Conservation (phyloP, 2,888 invertebrate species). For the Synergus umbraculus region DNA sequence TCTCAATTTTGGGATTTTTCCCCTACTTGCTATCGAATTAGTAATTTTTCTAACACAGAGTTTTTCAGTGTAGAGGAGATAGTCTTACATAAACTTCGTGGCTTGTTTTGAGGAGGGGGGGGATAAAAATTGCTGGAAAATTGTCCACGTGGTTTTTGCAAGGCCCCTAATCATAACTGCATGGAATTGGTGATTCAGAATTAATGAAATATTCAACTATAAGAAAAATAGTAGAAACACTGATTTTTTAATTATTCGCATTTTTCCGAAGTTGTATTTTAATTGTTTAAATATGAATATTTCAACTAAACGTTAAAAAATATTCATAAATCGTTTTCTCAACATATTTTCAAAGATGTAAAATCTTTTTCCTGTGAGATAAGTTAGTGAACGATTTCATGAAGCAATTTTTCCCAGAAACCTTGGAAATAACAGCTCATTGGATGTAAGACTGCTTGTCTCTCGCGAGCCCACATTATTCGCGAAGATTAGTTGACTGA, state of each 20-base stretch:
- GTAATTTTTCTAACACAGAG: too few relatives aligned
- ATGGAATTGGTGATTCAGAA: not conserved
- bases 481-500: conserved; percentile 24
- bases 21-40: too few relatives aligned
- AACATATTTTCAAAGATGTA: not conserved
- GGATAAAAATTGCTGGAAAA: too few relatives aligned
- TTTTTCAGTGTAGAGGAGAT: too few relatives aligned
- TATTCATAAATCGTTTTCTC: not conserved
- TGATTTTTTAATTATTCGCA: too few relatives aligned
- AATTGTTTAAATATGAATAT: too few relatives aligned
- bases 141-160: too few relatives aligned
- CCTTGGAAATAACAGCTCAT: conserved; percentile 21
- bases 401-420: conserved; percentile 21
- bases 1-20: too few relatives aligned
- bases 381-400: not conserved
- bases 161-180: not conserved
- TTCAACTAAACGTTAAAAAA: not conserved
- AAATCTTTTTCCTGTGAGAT: not conserved
- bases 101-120: too few relatives aligned
- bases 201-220: not conserved
- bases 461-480: conserved; percentile 5
- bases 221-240: not conserved
- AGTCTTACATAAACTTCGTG: too few relatives aligned
- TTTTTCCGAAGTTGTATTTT: too few relatives aligned
- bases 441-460: not conserved